Evolutionary conservation across 2,113 vertebrate genomes (phyloP).

Genomic region (Otolemur garnettii): DNA sequence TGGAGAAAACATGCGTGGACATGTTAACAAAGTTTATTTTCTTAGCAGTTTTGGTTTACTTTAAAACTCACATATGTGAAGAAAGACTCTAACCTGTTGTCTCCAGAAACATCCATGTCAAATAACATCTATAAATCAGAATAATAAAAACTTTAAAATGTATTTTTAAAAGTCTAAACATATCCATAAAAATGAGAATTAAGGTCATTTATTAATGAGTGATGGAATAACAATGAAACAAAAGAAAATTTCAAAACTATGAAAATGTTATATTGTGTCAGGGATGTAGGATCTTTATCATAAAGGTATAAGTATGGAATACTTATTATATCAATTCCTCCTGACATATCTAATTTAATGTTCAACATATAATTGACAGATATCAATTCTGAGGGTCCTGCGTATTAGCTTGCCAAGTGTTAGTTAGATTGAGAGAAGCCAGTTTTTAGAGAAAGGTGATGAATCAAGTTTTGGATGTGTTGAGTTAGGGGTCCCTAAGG

Average conservation of each 20-base stretch:
- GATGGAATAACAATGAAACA: neutral
- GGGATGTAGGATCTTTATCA: neutral
- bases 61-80: constrained; percentile 25
- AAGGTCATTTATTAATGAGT: neutral
- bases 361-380: neutral
- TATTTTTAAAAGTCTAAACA: constrained; percentile 24
- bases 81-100: constrained; percentile 11
- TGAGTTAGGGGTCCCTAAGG: neutral
- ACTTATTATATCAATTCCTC: neutral
- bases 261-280: neutral
- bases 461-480: neutral
- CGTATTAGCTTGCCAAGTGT: neutral
- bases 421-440: neutral
- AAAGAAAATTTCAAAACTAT: constrained; percentile 26
- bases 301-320: neutral
- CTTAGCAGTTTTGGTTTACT: constrained; percentile 58
- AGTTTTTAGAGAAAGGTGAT: neutral
- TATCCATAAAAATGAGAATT: neutral
- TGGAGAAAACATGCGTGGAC: constrained; percentile 47
- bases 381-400: neutral
- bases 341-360: neutral
- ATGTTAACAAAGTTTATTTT: constrained; percentile 68
- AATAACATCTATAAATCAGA: constrained; percentile 36
- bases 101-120: constrained; percentile 48
- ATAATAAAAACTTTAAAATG: constrained; percentile 34